Evolutionary conservation across 2,888 invertebrate species (phyloP).

Genomic region (Drosophila quasianomalipes): DNA sequence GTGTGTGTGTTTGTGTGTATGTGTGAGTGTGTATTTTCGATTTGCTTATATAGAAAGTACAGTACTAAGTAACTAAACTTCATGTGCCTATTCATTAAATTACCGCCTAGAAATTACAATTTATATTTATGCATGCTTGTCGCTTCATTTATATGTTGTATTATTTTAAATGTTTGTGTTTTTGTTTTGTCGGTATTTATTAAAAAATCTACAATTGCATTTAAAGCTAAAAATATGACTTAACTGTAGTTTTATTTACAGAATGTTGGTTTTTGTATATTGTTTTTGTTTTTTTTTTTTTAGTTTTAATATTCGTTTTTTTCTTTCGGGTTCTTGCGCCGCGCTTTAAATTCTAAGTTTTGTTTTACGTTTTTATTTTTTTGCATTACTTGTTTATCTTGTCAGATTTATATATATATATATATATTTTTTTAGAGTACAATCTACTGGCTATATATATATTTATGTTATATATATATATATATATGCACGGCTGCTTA

Average conservation of each 20-base stretch:
- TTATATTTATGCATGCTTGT: slow-evolving; percentile 59
- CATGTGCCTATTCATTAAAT: slow-evolving; percentile 74
- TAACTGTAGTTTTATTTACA: slow-evolving; percentile 84
- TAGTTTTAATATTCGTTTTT: slow-evolving; percentile 32
- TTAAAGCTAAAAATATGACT: slow-evolving; percentile 85
- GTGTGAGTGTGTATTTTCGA: slow-evolving; percentile 28
- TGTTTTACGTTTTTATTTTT: slow-evolving; percentile 27
- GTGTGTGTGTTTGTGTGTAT: slow-evolving; percentile 46
- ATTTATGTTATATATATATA: slow-evolving; percentile 36
- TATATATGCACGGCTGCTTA: slow-evolving; percentile 59
- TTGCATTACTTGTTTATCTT: slow-evolving; percentile 24
- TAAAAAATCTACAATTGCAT: slow-evolving; percentile 83
- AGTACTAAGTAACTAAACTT: slow-evolving; percentile 81
- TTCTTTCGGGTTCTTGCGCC: slow-evolving; percentile 51
- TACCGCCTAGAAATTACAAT: slow-evolving; percentile 74
- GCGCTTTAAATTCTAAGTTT: slow-evolving; percentile 71
- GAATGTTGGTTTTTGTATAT: slow-evolving; percentile 33
- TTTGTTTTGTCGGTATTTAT: slow-evolving; percentile 38
- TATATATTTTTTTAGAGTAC: slow-evolving; percentile 72
- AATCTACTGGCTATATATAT: slow-evolving; percentile 77
- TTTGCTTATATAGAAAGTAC: slow-evolving; percentile 73
- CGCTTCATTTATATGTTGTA: slow-evolving; percentile 26
- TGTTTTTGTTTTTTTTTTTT: slow-evolving; percentile 34
- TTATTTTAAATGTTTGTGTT: slow-evolving; percentile 23
- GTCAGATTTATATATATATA: slow-evolving; percentile 15